Percentiles rank a stretch among this genome's conserved stretches.
phyloP scores from a whole-genome alignment of 2,888 invertebrate species.

The Leptodirus hochenwartii region DNA sequence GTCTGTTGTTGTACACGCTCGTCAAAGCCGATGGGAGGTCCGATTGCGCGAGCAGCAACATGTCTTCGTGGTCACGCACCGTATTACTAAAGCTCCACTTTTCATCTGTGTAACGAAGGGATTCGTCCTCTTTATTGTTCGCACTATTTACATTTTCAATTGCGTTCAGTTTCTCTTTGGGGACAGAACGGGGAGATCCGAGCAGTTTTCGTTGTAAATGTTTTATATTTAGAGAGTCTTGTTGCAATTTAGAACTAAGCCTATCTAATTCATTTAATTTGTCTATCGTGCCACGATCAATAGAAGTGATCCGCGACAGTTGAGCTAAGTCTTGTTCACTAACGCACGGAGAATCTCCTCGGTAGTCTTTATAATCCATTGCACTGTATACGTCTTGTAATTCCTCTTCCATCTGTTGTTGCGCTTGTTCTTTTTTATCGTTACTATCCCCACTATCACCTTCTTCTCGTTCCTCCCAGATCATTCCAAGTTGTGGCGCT shows the following conservation, averaged over 20 bases:
- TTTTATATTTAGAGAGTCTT: constrained; percentile 60
- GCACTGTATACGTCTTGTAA: constrained; percentile 52
- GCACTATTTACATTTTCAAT: constrained; percentile 31
- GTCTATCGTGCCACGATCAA: constrained; percentile 61
- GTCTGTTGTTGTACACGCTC: constrained; percentile 26
- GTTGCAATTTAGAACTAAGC: constrained; percentile 55
- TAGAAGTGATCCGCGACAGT: constrained; percentile 52
- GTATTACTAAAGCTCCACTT: constrained; percentile 51
- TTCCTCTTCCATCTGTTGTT: constrained; percentile 34
- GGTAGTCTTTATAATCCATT: constrained; percentile 60
- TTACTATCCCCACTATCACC: constrained; percentile 34
- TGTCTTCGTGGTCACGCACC: constrained; percentile 41
- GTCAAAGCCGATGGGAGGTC: constrained; percentile 29
- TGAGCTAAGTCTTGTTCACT: constrained; percentile 64
- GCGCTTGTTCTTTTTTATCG: constrained; percentile 25
- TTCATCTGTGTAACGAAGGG: too few relatives aligned
- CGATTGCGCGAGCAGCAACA: constrained; percentile 31
- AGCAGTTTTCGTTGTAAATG: constrained; percentile 52
- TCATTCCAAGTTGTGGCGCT: constrained; percentile 63
- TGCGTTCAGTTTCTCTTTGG: constrained; percentile 7
- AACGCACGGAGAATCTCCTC: constrained; percentile 54
- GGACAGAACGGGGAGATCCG: constrained; percentile 38
- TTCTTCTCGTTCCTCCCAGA: constrained; percentile 73
- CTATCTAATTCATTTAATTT: constrained; percentile 64
- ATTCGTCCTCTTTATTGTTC: constrained; percentile 36